Percentiles rank a stretch among this genome's conserved stretches.
phyloP scores from a whole-genome alignment of 92 coral and sea anemone genomes.

The Muricea muricata region DNA sequence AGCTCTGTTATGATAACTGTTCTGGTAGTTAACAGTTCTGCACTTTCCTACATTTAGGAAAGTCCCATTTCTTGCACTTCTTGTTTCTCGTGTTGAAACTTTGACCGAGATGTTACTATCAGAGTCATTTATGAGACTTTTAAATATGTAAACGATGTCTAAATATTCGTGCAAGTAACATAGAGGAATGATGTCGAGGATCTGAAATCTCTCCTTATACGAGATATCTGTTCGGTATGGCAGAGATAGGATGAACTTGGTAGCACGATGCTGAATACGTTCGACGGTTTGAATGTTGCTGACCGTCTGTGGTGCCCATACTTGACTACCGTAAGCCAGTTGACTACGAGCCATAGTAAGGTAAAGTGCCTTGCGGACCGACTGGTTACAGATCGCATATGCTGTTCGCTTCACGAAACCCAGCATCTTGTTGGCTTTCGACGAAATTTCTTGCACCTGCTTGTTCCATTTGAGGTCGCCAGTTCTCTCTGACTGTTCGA shows the following conservation, averaged over 20 bases:
- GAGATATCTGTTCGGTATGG: slow-evolving; percentile 39
- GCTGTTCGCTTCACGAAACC: slow-evolving; percentile 37
- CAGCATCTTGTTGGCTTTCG: slow-evolving; percentile 41
- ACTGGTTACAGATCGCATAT: neutral
- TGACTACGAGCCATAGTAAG: neutral
- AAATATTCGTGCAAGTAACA: slow-evolving; percentile 61
- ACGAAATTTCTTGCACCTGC: slow-evolving; percentile 25
- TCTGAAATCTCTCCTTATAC: slow-evolving; percentile 41
- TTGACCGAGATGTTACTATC: neutral
- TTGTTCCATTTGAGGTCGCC: slow-evolving; percentile 32
- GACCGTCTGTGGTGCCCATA: slow-evolving; percentile 60
- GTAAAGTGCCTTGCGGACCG: slow-evolving; percentile 18
- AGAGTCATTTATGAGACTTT: slow-evolving; percentile 22
- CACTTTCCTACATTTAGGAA: slow-evolving; percentile 33
- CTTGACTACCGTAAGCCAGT: slow-evolving; percentile 25
- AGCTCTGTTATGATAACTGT: slow-evolving; percentile 58
- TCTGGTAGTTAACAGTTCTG: slow-evolving; percentile 44
- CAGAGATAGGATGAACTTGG: slow-evolving; percentile 57
- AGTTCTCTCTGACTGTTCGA: neutral
- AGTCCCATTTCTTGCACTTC: slow-evolving; percentile 33
- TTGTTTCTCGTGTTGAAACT: slow-evolving; percentile 40
- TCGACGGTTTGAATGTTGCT: slow-evolving; percentile 42
- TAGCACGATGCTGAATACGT: slow-evolving; percentile 57
- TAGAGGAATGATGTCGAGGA: slow-evolving; percentile 48
- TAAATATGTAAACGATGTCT: slow-evolving; percentile 49